Conservation (phyloP, 1,140 invertebrate species). For the Drosophila arawakana region DNA sequence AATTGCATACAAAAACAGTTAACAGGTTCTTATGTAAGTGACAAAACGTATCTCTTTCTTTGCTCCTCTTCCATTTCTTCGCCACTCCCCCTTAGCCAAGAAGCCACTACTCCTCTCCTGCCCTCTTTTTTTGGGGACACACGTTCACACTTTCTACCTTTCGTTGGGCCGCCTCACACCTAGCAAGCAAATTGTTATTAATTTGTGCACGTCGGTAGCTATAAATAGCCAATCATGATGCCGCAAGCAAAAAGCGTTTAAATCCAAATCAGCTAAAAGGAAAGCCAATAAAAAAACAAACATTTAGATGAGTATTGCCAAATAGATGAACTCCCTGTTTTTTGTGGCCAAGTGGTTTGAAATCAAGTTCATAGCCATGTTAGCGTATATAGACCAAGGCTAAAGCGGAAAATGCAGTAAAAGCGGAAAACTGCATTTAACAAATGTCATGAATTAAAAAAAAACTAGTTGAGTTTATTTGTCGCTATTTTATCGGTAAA, state of each 20-base stretch:
- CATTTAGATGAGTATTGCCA: not conserved
- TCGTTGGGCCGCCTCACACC: conserved; percentile 50
- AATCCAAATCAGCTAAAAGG: conserved; percentile 33
- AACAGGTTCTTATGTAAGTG: conserved; percentile 18
- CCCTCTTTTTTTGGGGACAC: not conserved
- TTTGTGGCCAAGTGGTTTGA: not conserved
- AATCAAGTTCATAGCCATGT: conserved; percentile 17
- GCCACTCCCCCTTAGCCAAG: too few species aligned
- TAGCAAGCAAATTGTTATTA: conserved; percentile 70
- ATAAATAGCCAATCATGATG: conserved; percentile 68
- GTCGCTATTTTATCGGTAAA: not conserved
- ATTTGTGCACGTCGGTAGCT: conserved; percentile 76
- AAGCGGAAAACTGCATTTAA: conserved; percentile 10
- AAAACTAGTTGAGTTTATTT: not conserved
- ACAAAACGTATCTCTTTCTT: not conserved
- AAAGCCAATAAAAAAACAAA: conserved; percentile 28
- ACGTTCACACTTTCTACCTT: conserved; percentile 67
- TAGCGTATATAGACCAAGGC: conserved; percentile 16
- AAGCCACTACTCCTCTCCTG: not conserved
- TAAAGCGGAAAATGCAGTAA: conserved; percentile 13
- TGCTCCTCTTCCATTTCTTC: not conserved
- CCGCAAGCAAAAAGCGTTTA: conserved; percentile 27
- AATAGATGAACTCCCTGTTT: not conserved
- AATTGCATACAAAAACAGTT: not conserved
- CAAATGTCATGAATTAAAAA: not conserved